Conservation (phyloP, 2,797 vertebrate species). For the Holocentrus rufus region DNA sequence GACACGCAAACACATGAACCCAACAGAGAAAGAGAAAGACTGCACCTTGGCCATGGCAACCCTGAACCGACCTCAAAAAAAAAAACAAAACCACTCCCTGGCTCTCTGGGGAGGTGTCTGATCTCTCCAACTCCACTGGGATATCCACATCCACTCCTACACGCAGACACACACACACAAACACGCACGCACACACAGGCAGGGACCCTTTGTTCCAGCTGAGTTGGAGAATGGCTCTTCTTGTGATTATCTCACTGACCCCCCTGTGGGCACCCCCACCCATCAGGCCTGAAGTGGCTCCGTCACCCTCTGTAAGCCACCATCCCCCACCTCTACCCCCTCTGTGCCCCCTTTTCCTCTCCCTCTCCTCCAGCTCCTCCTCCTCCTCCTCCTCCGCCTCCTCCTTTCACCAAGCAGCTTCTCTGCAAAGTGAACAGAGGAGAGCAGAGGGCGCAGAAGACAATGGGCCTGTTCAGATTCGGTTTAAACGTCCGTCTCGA, state of each 20-base stretch:
- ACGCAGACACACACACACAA: constrained; percentile 39
- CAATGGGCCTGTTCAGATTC: neutral
- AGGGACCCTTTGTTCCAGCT: constrained; percentile 73
- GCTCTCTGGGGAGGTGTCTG: constrained; percentile 41
- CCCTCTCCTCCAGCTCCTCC: neutral
- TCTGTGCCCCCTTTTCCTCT: neutral
- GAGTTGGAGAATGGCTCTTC: constrained; percentile 73
- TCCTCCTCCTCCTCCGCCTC: constrained; percentile 10
- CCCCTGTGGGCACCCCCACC: constrained; percentile 22
- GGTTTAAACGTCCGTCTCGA: too few species aligned
- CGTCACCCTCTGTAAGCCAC: constrained; percentile 53
- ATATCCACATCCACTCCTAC: constrained; percentile 13
- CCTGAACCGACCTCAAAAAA: constrained; percentile 38
- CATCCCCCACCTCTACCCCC: constrained; percentile 51
- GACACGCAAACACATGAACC: constrained; percentile 10
- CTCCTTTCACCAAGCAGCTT: constrained; percentile 30
- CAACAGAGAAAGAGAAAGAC: constrained; percentile 19
- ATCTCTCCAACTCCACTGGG: constrained; percentile 52
- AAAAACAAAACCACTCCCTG: constrained; percentile 35
- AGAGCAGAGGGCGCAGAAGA: constrained; percentile 29
- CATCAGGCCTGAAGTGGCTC: constrained; percentile 62
- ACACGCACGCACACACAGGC: constrained; percentile 45
- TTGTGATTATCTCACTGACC: constrained; percentile 76
- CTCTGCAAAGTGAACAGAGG: constrained; percentile 47
- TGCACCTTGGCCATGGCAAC: constrained; percentile 38